Base-by-base conservation (phyloP, 2,797 vertebrate genomes). In the Setipinna tenuifilis region DNA sequence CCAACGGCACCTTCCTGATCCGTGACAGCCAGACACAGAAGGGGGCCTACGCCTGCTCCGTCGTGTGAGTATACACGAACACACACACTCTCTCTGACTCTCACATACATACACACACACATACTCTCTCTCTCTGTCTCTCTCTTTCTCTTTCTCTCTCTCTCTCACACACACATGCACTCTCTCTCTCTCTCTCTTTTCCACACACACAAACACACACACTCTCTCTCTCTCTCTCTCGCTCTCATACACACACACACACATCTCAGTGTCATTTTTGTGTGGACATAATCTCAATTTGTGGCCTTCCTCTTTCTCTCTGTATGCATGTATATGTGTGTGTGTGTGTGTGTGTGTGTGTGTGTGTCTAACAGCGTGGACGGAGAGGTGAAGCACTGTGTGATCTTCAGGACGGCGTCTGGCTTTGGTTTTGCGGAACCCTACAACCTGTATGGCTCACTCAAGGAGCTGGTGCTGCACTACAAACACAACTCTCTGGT, bases 21-120 rank as follows among this genome's bases (percentile, higher is more conserved):
- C 96, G 98, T 0, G 97, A 98, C 93, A 98, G 98, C 92, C 94
- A 95, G 88, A 96, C 97, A 89, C 97, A 97, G 94, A 96, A 94
- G 81, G 97, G 97, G n/a, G 97, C 96, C 86, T 98, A 97, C 0
- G 98, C 97, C 87, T 98, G 98, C 92, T 98, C 98, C 0, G 97
- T 98, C 75, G 97, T 98, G 97, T 98, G 93, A 98, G 97, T 97
- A 2, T 28, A 35, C 16, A 75, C 68, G 35, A 21, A 71, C 28
- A 75, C 68, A 75, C 28, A 75, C 28, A 19, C 61, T n/a, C 23
- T 25, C 6, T 25, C 50, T 12, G 11, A n/a, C n/a, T 7, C 61
- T 10, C 9, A 65, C n/a, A 65, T 7, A 65, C 61, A 25, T n/a
- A 25, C n/a, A 25, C n/a, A 65, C 61, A 25, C n/a, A 9, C 50